phyloP scores from a whole-genome alignment of 2,888 invertebrate genomes.

The Leucania comma region DNA sequence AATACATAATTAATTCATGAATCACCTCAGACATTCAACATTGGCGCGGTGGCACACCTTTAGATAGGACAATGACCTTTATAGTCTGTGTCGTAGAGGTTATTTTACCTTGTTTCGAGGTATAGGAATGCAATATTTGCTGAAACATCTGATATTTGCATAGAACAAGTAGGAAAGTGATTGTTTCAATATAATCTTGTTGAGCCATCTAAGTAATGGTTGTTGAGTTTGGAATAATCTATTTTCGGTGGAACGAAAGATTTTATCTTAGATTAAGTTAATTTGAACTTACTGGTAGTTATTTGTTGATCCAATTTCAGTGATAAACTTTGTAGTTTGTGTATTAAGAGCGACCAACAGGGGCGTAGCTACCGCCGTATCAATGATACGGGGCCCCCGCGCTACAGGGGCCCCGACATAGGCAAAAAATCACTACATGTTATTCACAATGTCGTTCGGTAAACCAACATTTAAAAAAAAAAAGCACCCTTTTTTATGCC shows the following conservation, averaged over 20 bases:
- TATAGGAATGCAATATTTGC: slow-evolving; percentile 39
- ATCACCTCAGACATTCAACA: slow-evolving; percentile 54
- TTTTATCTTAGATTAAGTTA: slow-evolving; percentile 25
- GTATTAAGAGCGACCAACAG: not conserved
- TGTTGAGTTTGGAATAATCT: slow-evolving; percentile 32
- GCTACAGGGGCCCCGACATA: no score
- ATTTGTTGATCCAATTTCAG: slow-evolving; percentile 15
- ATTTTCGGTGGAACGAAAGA: slow-evolving; percentile 24
- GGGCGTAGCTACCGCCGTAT: no score
- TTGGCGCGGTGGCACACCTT: slow-evolving; percentile 46
- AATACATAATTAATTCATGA: slow-evolving; percentile 63
- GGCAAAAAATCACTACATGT: no score
- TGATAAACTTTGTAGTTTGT: slow-evolving; percentile 17
- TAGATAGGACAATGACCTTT: slow-evolving; percentile 59
- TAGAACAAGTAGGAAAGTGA: slow-evolving; percentile 56
- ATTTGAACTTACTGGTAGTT: not conserved
- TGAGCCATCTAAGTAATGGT: slow-evolving; percentile 43
- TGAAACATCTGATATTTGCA: slow-evolving; percentile 49
- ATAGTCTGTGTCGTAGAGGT: slow-evolving; percentile 41
- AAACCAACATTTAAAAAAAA: no score
- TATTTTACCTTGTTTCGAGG: slow-evolving; percentile 29
- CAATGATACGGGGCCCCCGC: no score
- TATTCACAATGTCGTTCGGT: no score
- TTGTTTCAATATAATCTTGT: slow-evolving; percentile 49
- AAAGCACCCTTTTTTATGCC: no score